Evolutionary conservation across 2,797 vertebrate genomes (phyloP).

Genomic region (Caiman crocodilus): DNA sequence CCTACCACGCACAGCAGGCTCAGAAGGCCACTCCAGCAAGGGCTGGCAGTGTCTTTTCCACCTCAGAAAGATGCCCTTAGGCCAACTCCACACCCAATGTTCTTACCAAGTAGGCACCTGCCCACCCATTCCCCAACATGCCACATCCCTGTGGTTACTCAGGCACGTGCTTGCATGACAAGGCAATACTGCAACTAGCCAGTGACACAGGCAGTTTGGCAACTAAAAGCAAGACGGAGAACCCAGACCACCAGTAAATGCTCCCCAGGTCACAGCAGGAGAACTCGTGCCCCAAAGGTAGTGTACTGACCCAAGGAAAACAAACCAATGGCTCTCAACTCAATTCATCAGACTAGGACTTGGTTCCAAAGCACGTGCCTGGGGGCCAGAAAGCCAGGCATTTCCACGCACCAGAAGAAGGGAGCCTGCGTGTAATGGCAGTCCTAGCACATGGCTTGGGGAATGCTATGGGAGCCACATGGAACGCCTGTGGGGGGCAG

Average conservation of each 20-base stretch:
- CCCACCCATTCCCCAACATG: neutral
- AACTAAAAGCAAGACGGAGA: neutral
- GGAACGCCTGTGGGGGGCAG: neutral
- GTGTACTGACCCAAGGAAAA: neutral
- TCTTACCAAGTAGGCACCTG: neutral
- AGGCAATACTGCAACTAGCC: neutral
- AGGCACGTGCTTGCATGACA: rapidly evolving
- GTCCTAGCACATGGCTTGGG: neutral
- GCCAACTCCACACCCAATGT: neutral
- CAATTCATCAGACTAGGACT: neutral
- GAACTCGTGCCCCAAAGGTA: neutral
- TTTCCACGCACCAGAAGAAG: neutral
- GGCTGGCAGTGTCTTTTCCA: neutral
- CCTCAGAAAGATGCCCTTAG: neutral
- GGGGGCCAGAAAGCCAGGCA: neutral
- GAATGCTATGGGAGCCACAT: neutral
- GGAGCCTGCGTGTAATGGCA: neutral
- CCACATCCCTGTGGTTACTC: neutral
- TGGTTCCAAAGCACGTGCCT: neutral
- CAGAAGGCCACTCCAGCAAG: neutral
- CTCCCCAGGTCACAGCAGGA: neutral
- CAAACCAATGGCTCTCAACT: rapidly evolving
- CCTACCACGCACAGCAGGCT: conserved; percentile 33
- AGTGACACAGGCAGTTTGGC: neutral
- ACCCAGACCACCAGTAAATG: neutral